Conservation (phyloP, 1,140 invertebrate genomes). For the Heliconius himera region DNA sequence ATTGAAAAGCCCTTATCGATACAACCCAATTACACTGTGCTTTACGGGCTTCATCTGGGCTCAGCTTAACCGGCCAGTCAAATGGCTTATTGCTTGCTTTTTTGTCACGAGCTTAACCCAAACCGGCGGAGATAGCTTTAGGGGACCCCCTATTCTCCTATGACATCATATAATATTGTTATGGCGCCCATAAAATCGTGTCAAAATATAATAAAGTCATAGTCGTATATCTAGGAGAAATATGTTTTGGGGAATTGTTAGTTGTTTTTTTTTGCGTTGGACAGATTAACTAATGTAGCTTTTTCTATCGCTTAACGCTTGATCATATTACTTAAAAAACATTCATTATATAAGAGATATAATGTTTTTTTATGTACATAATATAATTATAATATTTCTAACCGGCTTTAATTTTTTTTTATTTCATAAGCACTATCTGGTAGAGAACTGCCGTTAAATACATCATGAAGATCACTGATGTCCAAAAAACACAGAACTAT, state of each 20-base stretch:
- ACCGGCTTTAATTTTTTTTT: no score
- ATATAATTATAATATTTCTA: no score
- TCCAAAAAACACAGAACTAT: no score
- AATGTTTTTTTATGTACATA: no score
- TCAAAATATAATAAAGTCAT: conserved; percentile 36
- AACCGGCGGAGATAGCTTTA: conserved; percentile 2
- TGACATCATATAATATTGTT: conserved; percentile 31
- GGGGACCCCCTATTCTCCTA: conserved; percentile 12
- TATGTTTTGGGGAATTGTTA: conserved; percentile 20
- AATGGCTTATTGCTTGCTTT: conserved; percentile 22
- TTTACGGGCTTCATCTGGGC: conserved; percentile 4
- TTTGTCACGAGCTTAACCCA: conserved; percentile 17
- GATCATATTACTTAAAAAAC: not conserved
- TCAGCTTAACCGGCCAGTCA: not conserved
- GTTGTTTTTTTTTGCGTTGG: not conserved
- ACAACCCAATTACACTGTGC: conserved; percentile 4
- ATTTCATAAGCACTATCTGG: no score
- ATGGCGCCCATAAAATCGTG: conserved; percentile 32
- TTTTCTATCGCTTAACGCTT: not conserved
- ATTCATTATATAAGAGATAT: no score
- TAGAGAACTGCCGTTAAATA: no score
- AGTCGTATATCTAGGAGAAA: conserved; percentile 19
- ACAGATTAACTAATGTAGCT: not conserved
- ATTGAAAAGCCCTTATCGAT: not conserved
- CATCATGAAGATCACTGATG: no score